Evolutionary conservation across 2,797 vertebrate genomes (phyloP).

Genomic region (Amblyopsis hoosieri): DNA sequence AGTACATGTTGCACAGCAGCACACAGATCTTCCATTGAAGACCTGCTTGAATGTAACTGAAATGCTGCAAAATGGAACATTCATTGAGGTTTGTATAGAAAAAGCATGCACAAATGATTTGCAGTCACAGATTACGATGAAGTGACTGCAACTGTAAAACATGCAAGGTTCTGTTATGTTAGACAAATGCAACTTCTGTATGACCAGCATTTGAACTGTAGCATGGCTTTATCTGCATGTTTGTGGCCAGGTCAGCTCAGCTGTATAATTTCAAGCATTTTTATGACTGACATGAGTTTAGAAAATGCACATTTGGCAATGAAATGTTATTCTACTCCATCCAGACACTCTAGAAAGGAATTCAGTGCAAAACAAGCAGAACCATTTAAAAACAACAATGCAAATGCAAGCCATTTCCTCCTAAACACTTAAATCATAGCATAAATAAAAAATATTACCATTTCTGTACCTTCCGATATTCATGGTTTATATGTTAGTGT

Average conservation of each 20-base stretch:
- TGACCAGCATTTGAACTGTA: constrained; percentile 23
- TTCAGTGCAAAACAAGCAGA: constrained; percentile 33
- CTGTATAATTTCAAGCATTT: constrained; percentile 8
- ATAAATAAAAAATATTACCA: too few species aligned
- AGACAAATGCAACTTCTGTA: constrained; percentile 24
- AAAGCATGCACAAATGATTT: constrained; percentile 3
- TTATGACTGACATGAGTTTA: constrained; percentile 36
- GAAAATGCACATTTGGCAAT: constrained; percentile 61
- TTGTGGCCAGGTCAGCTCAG: constrained; percentile 46
- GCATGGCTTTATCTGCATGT: constrained; percentile 45
- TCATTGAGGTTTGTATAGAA: neutral
- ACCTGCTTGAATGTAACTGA: neutral
- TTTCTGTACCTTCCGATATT: too few species aligned
- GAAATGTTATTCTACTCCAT: constrained; percentile 26
- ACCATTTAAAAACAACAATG: too few species aligned
- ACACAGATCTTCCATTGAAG: too few species aligned
- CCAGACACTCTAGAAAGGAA: constrained; percentile 39
- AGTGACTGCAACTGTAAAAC: constrained; percentile 29
- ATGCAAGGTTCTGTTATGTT: constrained; percentile 37
- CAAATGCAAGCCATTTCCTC: constrained; percentile 13
- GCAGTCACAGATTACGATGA: constrained; percentile 23
- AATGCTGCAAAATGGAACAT: constrained; percentile 4
- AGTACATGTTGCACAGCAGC: neutral
- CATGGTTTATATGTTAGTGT: too few species aligned
- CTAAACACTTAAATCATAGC: too few species aligned